These are phyloP conservation scores for Eucera pruinosa DNA, from an alignment of 2,888 invertebrate genomes.

Conservation along the genomic window DNA sequence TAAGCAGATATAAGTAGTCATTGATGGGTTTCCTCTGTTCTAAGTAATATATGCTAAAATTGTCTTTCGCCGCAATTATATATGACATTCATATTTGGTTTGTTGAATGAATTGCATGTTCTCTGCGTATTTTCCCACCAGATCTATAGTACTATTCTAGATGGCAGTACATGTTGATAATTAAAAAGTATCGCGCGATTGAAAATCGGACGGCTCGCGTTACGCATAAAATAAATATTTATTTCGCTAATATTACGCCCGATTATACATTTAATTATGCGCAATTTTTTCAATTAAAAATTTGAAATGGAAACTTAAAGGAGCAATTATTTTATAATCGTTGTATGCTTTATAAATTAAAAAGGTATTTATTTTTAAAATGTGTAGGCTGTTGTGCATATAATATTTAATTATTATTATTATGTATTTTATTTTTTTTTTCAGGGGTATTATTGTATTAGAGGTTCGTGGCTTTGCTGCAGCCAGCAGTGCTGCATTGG, in stretches of 20 bases:
- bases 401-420: no score
- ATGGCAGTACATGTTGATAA: conserved; percentile 58
- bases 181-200: conserved; percentile 61
- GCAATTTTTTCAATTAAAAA: background rate
- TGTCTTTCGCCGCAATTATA: conserved; percentile 3
- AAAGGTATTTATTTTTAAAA: background rate
- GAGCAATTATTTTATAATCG: no score
- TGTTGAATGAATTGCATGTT: conserved; percentile 70
- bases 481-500: conserved; percentile 82
- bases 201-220: background rate
- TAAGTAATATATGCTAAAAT: conserved; percentile 3
- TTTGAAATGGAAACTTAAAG: no score
- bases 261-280: background rate
- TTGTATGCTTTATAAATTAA: background rate
- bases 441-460: conserved; percentile 80
- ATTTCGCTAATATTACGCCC: background rate
- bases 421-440: conserved; percentile 32
- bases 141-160: conserved; percentile 28
- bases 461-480: conserved; percentile 82
- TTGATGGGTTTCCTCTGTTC: conserved; percentile 33
- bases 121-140: conserved; percentile 55
- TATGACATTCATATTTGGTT: conserved; percentile 35
- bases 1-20: conserved; percentile 28
- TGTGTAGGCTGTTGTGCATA: background rate
- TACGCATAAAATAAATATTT: conserved; percentile 7